A percentile compares a stretch with the other conserved stretches of the same genome.
phyloP scores from a whole-genome alignment of 53 echinoderm and acorn worm species.

The Holothuria leucospilota region DNA sequence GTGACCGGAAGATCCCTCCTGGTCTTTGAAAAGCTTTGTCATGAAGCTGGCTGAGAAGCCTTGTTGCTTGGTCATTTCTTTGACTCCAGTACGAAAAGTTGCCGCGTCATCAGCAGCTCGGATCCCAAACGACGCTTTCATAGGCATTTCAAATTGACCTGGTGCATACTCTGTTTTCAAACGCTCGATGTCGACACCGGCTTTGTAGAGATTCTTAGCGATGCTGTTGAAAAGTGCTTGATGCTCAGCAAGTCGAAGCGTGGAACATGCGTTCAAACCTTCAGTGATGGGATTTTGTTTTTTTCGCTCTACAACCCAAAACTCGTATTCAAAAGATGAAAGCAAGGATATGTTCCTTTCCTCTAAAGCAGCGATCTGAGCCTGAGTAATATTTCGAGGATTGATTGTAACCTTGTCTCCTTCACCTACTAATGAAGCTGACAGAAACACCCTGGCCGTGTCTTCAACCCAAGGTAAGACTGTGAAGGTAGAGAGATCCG shows the following conservation, averaged over 20 bases:
- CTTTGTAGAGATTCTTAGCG: background rate
- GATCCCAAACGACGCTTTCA: conserved; percentile 41
- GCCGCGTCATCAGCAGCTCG: conserved; percentile 7
- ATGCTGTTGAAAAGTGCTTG: background rate
- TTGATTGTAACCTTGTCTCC: background rate
- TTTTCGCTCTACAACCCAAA: background rate
- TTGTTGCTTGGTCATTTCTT: conserved; percentile 19
- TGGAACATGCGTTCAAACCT: background rate
- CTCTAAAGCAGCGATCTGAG: background rate
- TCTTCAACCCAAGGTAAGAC: conserved; percentile 33
- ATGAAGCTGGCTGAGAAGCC: background rate
- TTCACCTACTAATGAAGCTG: background rate
- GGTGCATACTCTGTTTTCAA: background rate
- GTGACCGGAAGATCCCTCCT: background rate
- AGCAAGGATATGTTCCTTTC: conserved; percentile 7
- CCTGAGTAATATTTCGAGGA: conserved; percentile 32
- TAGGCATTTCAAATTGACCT: conserved; percentile 25
- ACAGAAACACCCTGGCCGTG: conserved; percentile 23
- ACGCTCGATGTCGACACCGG: conserved; percentile 32
- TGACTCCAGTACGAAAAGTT: conserved; percentile 31
- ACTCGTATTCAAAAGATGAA: conserved; percentile 10
- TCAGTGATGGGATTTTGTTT: background rate
- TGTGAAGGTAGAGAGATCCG: conserved; percentile 20
- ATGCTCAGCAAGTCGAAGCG: background rate
- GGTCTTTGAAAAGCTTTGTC: conserved; percentile 14